Percentiles rank a stretch among this genome's conserved stretches.
These are phyloP conservation scores for Tupaia tana DNA, from an alignment of 2,113 vertebrate genomes.

Conservation along the genomic window DNA sequence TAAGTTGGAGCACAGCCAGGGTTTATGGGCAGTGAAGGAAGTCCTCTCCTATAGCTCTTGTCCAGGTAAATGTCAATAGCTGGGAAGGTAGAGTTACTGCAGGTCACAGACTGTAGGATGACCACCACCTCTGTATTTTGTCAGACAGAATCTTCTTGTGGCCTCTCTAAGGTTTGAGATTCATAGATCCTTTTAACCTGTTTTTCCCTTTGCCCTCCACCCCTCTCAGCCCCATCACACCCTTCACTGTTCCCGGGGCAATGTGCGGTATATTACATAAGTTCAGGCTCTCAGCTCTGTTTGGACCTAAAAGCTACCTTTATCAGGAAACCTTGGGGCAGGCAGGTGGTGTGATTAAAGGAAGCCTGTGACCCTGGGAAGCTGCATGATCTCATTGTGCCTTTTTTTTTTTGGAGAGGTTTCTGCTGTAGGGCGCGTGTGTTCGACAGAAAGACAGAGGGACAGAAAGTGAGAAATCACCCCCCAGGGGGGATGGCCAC, in stretches of 20 bases:
- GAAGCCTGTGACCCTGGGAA: neutral
- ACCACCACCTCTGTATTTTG: neutral
- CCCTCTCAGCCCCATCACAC: rapidly evolving
- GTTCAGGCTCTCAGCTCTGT: neutral
- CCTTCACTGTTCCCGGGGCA: neutral
- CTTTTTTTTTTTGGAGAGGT: neutral
- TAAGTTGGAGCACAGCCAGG: neutral
- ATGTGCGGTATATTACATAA: rapidly evolving
- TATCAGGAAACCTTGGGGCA: neutral
- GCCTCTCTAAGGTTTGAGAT: neutral
- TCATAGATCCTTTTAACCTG: neutral
- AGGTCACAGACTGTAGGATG: no score
- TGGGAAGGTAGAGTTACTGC: neutral
- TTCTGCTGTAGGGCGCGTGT: no score
- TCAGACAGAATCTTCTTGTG: neutral
- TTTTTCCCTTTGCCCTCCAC: neutral
- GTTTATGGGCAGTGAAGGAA: neutral
- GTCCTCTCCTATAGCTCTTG: neutral
- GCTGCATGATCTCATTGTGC: neutral
- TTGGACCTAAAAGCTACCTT: neutral
- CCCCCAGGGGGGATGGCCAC: no score
- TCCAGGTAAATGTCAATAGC: neutral
- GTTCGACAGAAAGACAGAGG: no score
- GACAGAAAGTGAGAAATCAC: no score
- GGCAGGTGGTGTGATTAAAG: no score